phyloP scores from a whole-genome alignment of 1,140 invertebrate species.

The Penaeus chinensis region DNA sequence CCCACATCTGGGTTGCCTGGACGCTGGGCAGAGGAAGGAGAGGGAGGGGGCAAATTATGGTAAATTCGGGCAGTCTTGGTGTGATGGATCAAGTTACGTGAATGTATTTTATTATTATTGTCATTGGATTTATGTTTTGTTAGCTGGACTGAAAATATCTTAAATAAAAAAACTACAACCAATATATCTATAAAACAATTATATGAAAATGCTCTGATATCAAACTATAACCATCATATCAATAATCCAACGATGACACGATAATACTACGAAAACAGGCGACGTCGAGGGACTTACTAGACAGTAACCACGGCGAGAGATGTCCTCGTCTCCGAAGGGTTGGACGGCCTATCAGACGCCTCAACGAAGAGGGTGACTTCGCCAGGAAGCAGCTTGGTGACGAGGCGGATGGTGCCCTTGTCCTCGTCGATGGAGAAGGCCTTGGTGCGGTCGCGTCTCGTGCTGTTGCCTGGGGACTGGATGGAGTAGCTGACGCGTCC shows the following conservation, averaged over 20 bases:
- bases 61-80: too few species aligned
- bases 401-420: conserved; percentile 43
- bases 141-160: neutral
- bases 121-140: neutral
- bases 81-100: too few species aligned
- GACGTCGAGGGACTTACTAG: conserved; percentile 31
- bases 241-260: conserved; percentile 51
- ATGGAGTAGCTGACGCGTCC: conserved; percentile 84
- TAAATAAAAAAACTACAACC: neutral
- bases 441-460: neutral
- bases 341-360: conserved; percentile 79
- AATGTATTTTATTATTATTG: neutral
- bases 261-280: neutral
- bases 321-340: conserved; percentile 81
- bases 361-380: conserved; percentile 84
- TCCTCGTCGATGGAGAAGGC: conserved; percentile 29
- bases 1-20: conserved; percentile 68
- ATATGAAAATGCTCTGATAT: conserved; percentile 43
- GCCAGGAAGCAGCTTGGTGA: conserved; percentile 69
- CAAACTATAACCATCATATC: neutral
- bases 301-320: conserved; percentile 80
- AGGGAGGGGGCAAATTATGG: neutral
- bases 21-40: conserved; percentile 32
- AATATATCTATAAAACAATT: conserved; percentile 30
- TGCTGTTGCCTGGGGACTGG: conserved; percentile 34